Conservation (phyloP, 2,888 invertebrate genomes). For the Rhagonycha lutea region DNA sequence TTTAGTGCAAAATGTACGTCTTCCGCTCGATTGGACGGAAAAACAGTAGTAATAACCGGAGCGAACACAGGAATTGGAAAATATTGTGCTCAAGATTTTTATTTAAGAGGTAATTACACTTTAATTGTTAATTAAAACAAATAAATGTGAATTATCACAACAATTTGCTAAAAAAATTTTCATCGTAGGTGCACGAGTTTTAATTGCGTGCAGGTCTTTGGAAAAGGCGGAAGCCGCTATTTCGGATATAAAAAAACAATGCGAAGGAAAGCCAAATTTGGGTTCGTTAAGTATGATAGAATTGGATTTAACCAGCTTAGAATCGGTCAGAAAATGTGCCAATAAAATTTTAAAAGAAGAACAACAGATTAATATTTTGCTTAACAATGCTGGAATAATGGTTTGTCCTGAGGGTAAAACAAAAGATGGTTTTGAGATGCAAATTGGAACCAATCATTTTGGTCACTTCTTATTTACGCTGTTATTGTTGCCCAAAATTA, state of each 20-base stretch:
- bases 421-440: slow-evolving; percentile 67
- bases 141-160: not conserved
- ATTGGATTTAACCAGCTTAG: slow-evolving; percentile 51
- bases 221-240: slow-evolving; percentile 60
- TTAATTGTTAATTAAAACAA: not conserved
- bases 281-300: slow-evolving; percentile 54
- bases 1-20: slow-evolving; percentile 45
- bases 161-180: not conserved
- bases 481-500: slow-evolving; percentile 53
- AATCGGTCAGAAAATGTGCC: slow-evolving; percentile 53
- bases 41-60: no score
- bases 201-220: slow-evolving; percentile 61
- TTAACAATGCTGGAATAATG: slow-evolving; percentile 75
- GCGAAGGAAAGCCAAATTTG: slow-evolving; percentile 43
- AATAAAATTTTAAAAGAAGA: slow-evolving; percentile 54
- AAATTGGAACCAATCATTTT: slow-evolving; percentile 67
- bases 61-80: no score
- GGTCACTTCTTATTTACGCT: slow-evolving; percentile 54
- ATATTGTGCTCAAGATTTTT: no score
- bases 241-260: slow-evolving; percentile 53
- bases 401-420: slow-evolving; percentile 63
- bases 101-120: slow-evolving; percentile 35
- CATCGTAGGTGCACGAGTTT: slow-evolving; percentile 27
- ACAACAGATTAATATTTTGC: slow-evolving; percentile 62
- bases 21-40: no score